These are phyloP conservation scores for Aegithalos caudatus DNA, from an alignment of 2,113 vertebrate genomes.

Conservation along the genomic window DNA sequence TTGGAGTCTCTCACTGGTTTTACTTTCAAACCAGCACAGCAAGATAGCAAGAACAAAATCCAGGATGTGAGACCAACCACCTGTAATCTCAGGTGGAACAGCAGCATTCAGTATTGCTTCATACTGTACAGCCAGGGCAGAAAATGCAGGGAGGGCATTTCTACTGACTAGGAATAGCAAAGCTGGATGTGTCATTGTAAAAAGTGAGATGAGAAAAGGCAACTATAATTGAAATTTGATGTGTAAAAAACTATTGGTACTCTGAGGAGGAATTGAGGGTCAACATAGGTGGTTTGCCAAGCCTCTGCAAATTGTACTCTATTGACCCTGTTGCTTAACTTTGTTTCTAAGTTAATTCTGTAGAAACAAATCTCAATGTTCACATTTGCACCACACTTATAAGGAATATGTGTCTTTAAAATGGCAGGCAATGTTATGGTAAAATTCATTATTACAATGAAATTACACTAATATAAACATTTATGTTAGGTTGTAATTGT, in stretches of 20 bases:
- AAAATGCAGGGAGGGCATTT: not conserved
- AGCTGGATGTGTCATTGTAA: not conserved
- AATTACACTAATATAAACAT: not conserved
- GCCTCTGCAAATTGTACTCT: not conserved
- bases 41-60: not conserved
- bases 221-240: not conserved
- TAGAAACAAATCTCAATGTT: not conserved
- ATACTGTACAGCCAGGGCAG: not conserved
- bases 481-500: slow-evolving; percentile 4
- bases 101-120: not conserved
- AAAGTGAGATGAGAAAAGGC: not conserved
- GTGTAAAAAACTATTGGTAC: not conserved
- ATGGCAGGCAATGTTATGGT: not conserved
- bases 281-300: not conserved
- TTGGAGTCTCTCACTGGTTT: too few species aligned
- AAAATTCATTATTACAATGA: not conserved
- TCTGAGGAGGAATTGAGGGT: not conserved
- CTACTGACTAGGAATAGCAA: not conserved
- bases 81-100: not conserved
- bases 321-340: not conserved
- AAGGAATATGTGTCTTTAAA: not conserved
- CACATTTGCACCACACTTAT: not conserved
- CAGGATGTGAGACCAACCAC: not conserved
- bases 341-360: not conserved
- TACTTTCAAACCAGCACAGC: too few species aligned